phyloP scores from a whole-genome alignment of 2,888 invertebrate species.

The Halocaridina rubra region DNA sequence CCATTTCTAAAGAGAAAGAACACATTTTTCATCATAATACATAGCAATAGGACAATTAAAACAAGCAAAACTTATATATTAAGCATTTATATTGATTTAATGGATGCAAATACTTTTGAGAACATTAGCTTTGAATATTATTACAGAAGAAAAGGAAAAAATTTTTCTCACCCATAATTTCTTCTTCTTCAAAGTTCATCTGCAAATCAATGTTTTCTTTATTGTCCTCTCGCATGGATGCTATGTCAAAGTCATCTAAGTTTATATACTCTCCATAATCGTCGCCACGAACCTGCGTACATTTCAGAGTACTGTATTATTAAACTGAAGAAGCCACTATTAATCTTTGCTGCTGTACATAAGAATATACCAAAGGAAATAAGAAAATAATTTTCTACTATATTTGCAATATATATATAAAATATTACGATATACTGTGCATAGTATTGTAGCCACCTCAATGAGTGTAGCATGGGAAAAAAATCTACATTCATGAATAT shows the following conservation, averaged over 20 bases:
- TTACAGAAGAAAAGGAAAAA: neutral
- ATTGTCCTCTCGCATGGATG: constrained; percentile 70
- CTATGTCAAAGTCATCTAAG: constrained; percentile 65
- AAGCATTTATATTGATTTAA: neutral
- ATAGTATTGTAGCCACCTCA: too few relatives aligned
- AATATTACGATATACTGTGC: too few relatives aligned
- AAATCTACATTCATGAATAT: too few relatives aligned
- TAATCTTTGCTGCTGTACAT: too few relatives aligned
- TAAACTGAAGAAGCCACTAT: too few relatives aligned
- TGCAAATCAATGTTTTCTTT: constrained; percentile 72
- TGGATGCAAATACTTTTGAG: neutral
- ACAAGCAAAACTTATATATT: neutral
- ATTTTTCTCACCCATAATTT: constrained; percentile 39
- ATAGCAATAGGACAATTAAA: too few relatives aligned
- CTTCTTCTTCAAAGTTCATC: constrained; percentile 40
- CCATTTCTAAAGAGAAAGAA: constrained; percentile 39
- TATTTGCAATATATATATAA: too few relatives aligned
- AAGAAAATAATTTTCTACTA: too few relatives aligned
- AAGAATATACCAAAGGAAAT: too few relatives aligned
- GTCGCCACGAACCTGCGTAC: constrained; percentile 71
- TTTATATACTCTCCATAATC: constrained; percentile 96
- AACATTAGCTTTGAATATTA: neutral
- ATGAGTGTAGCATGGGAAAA: too few relatives aligned
- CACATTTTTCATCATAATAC: too few relatives aligned
- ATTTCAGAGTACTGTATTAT: neutral